phyloP scores from a whole-genome alignment of 2,888 invertebrate species.

The Caenorhabditis wallacei region DNA sequence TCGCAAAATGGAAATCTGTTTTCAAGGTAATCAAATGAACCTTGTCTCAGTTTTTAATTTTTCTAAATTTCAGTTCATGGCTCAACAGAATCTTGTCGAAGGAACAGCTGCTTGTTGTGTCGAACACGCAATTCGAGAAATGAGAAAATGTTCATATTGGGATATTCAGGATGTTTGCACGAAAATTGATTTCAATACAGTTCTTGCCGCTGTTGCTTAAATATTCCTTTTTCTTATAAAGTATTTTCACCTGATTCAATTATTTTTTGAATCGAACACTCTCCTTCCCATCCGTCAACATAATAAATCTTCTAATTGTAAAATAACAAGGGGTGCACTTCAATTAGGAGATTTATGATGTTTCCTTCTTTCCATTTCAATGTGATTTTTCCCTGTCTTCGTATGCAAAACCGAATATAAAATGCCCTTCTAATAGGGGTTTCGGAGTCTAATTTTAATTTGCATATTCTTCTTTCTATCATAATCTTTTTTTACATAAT shows the following conservation, averaged over 20 bases:
- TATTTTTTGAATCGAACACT: background rate
- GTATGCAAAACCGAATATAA: background rate
- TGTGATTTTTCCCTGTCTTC: conserved; percentile 25
- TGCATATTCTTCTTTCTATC: background rate
- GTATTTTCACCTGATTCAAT: background rate
- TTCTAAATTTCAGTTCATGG: conserved; percentile 69
- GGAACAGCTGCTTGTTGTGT: conserved; percentile 72
- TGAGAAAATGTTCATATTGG: conserved; percentile 72
- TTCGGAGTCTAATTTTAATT: background rate
- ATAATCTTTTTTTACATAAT: background rate
- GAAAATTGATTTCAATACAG: conserved; percentile 62
- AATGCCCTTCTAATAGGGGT: background rate
- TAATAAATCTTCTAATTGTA: too few species aligned
- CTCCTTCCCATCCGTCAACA: too few species aligned
- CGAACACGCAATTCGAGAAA: conserved; percentile 68
- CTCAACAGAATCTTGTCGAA: conserved; percentile 64
- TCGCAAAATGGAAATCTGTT: conserved; percentile 68
- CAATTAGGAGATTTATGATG: background rate
- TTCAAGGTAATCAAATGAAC: conserved; percentile 48
- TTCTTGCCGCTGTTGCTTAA: conserved; percentile 59
- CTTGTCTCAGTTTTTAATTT: background rate
- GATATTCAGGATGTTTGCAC: conserved; percentile 69
- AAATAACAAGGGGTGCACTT: too few species aligned
- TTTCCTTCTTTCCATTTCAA: conserved; percentile 2
- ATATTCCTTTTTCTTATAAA: background rate